Evolutionary conservation across 2,113 vertebrate genomes (phyloP), one percentile per base, ranked within the genome.

Genomic region (Zonotrichia leucophrys): DNA sequence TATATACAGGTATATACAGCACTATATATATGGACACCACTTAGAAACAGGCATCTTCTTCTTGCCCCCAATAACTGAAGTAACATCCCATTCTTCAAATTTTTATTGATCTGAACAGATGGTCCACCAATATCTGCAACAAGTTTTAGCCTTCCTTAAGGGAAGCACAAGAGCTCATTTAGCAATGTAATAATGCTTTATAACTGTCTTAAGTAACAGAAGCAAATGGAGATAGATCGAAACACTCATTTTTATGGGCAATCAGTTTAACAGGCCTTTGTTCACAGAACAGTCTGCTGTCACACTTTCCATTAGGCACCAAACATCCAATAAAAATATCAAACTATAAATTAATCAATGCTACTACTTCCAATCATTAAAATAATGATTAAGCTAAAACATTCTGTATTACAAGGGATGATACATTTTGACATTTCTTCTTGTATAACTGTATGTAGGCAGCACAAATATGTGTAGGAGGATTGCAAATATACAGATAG

Each of bases 201-300:
- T 69, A 94, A 64, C 72, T 92, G 70, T 86, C 86, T 88, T 86
- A 91, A 95, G 76, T 83, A 87, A 88, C 78, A 70, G 80, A 96
- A 96, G 55, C 67, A 70, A 89, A 87, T 81, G 63, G 89, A 92
- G 87, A 97, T 50, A 88, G n/a, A 35, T 24, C 7, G 2, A 59
- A 59, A 89, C 79, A 73, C 76, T 49, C 52, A 83, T 79, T 92
- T 95, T 87, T 92, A 95, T 42, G 25, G 77, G 67, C 89, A 83
- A 98, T 95, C 95, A 97, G 96, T 97, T 93, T 94, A 94, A 87
- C 2, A 0, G 90, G 53, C 59, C 87, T 66, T 89, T 87, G 75
- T 77, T 81, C 46, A 53, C 77, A 89, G 25, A 82, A 70, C 74
- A 67, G 60, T 83, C 53, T 75, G 52, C 39, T 86, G 30, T 58